Evolutionary conservation across 1,140 invertebrate species (phyloP).

Genomic region (Zaprionus gabonicus): DNA sequence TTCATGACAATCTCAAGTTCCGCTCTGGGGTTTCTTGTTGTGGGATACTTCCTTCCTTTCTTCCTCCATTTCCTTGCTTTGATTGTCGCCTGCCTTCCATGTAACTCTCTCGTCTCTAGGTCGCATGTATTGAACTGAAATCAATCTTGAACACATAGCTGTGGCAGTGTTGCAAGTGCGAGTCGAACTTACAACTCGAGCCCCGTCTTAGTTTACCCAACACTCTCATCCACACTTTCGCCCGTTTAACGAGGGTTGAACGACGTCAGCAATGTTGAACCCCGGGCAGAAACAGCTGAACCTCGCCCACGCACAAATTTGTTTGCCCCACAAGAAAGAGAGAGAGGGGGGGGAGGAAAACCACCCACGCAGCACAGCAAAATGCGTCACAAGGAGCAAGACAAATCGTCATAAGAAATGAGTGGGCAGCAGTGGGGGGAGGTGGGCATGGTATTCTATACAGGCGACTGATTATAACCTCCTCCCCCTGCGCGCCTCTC

Average conservation of each 20-base stretch:
- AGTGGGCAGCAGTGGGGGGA: neutral
- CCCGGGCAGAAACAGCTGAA: slow-evolving; percentile 13
- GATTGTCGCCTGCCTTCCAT: neutral
- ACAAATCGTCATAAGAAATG: slow-evolving; percentile 18
- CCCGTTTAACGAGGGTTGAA: slow-evolving; percentile 28
- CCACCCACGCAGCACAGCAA: slow-evolving; percentile 5
- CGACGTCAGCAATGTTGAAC: neutral
- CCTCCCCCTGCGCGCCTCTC: too few relatives aligned
- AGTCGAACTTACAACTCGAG: slow-evolving; percentile 34
- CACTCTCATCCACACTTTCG: slow-evolving; percentile 31
- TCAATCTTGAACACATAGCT: slow-evolving; percentile 19
- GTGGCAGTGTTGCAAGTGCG: slow-evolving; percentile 21
- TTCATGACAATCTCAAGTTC: too few relatives aligned
- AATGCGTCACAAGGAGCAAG: slow-evolving; percentile 14
- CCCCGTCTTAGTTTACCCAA: slow-evolving; percentile 41
- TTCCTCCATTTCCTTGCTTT: neutral
- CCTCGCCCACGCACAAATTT: slow-evolving; percentile 64
- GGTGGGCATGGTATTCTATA: neutral
- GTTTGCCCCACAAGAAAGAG: slow-evolving; percentile 33
- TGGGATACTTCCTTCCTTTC: too few relatives aligned
- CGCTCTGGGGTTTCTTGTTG: too few relatives aligned
- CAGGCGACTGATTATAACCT: neutral
- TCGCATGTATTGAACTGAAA: slow-evolving; percentile 36
- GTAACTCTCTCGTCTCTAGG: too few relatives aligned
- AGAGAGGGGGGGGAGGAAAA: neutral